phyloP scores from a whole-genome alignment of 2,888 invertebrate genomes.

The Apomyelois bistriatella region DNA sequence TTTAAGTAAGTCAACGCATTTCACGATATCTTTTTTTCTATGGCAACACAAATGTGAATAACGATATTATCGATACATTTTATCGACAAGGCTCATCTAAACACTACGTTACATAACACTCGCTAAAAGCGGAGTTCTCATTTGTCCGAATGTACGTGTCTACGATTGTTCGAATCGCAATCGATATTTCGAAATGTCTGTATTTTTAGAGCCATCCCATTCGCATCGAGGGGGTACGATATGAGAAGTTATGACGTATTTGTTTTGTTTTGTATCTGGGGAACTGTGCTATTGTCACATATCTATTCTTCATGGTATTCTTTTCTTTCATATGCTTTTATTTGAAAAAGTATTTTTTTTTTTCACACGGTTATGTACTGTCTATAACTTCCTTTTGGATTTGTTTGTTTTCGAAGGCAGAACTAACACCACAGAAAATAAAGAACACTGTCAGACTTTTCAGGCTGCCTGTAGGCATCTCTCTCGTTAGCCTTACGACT shows the following conservation, averaged over 20 bases:
- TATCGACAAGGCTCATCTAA: not conserved
- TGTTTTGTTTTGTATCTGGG: constrained; percentile 8
- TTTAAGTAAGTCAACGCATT: too few relatives aligned
- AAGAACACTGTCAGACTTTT: too few relatives aligned
- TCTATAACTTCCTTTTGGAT: too few relatives aligned
- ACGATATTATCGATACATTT: not conserved
- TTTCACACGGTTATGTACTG: too few relatives aligned
- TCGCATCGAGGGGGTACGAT: not conserved
- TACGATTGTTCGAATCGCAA: constrained; percentile 5
- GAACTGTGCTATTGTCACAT: constrained; percentile 1
- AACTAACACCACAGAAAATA: too few relatives aligned
- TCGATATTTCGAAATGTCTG: constrained; percentile 9
- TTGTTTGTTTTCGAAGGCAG: too few relatives aligned
- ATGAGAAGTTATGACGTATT: not conserved
- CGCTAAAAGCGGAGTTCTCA: constrained; percentile 16
- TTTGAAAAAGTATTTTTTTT: too few relatives aligned
- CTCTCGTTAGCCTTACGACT: too few relatives aligned
- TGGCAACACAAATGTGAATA: too few relatives aligned
- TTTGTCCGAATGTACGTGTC: constrained; percentile 11
- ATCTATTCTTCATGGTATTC: not conserved
- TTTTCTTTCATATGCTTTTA: not conserved
- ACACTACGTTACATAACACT: not conserved
- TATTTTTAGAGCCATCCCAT: constrained; percentile 1
- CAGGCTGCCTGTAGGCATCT: too few relatives aligned
- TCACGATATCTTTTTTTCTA: too few relatives aligned